A percentile compares a stretch with the other conserved stretches of the same genome.
Conservation (phyloP, 2,113 vertebrate species). For the Hemiprocne comata region DNA sequence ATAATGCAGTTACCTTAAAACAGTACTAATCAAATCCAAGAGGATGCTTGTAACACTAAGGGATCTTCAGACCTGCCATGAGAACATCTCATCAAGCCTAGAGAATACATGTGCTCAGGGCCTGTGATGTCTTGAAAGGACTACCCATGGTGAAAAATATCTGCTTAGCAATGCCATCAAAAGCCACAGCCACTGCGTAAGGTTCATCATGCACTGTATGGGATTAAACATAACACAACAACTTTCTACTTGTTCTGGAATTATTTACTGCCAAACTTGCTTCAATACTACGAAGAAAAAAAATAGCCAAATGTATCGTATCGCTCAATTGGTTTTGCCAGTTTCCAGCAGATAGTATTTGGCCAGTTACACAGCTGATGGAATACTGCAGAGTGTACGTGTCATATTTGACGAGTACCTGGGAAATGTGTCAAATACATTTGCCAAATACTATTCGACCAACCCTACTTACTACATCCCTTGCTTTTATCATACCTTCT, state of each 20-base stretch:
- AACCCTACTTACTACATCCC: constrained; percentile 61
- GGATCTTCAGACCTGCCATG: neutral
- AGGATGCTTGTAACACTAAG: neutral
- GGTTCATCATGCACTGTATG: constrained; percentile 37
- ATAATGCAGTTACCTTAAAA: constrained; percentile 32
- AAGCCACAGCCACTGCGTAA: constrained; percentile 60
- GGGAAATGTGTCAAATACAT: constrained; percentile 61
- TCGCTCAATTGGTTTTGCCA: neutral
- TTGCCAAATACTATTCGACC: constrained; percentile 53
- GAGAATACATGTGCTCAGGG: neutral
- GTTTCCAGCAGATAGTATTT: constrained; percentile 68
- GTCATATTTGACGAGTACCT: constrained; percentile 61
- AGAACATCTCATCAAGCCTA: neutral
- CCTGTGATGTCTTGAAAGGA: neutral
- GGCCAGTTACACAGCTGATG: constrained; percentile 47
- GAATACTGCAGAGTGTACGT: neutral
- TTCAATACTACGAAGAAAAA: neutral
- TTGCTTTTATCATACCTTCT: constrained; percentile 72
- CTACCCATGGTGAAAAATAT: constrained; percentile 64
- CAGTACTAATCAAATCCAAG: constrained; percentile 9
- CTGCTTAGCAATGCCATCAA: constrained; percentile 64
- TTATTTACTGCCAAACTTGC: constrained; percentile 43
- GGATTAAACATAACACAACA: constrained; percentile 10
- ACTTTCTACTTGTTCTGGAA: constrained; percentile 20
- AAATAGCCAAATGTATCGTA: neutral